Evolutionary conservation across 2,888 invertebrate genomes (phyloP).

Genomic region (Drosophila macrospina): DNA sequence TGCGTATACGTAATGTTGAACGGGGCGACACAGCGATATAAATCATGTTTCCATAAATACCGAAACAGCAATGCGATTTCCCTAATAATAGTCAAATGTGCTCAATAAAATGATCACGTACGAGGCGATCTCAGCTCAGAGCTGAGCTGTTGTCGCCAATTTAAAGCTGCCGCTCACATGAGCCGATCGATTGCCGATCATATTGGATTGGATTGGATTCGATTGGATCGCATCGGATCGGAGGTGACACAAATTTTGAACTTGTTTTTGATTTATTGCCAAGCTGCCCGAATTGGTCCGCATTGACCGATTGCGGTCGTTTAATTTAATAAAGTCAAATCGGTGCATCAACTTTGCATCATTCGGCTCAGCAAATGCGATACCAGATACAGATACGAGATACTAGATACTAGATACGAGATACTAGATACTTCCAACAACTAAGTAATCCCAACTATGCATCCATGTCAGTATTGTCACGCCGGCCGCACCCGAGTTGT

Average conservation of each 20-base stretch:
- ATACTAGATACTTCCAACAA: constrained; percentile 13
- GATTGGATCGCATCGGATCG: constrained; percentile 7
- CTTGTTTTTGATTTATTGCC: constrained; percentile 81
- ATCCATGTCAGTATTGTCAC: constrained; percentile 71
- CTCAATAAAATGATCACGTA: constrained; percentile 80
- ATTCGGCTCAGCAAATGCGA: constrained; percentile 8
- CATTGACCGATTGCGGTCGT: constrained; percentile 32
- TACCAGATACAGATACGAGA: constrained; percentile 6
- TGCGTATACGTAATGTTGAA: constrained; percentile 69
- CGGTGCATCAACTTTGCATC: constrained; percentile 58
- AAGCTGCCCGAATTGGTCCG: constrained; percentile 49
- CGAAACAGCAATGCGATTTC: constrained; percentile 73
- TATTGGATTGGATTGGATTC: constrained; percentile 11
- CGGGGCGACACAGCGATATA: constrained; percentile 54
- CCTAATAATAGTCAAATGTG: constrained; percentile 84
- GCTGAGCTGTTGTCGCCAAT: constrained; percentile 55
- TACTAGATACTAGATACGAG: constrained; percentile 1
- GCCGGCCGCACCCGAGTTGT: constrained; percentile 61
- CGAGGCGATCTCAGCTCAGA: constrained; percentile 66
- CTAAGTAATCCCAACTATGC: constrained; percentile 52
- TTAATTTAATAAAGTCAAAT: constrained; percentile 76
- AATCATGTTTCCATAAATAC: constrained; percentile 82
- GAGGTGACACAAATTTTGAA: constrained; percentile 81
- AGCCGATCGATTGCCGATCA: constrained; percentile 44
- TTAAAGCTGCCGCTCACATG: constrained; percentile 21